phyloP scores from a whole-genome alignment of 2,888 invertebrate species.

The Baronia brevicornis region DNA sequence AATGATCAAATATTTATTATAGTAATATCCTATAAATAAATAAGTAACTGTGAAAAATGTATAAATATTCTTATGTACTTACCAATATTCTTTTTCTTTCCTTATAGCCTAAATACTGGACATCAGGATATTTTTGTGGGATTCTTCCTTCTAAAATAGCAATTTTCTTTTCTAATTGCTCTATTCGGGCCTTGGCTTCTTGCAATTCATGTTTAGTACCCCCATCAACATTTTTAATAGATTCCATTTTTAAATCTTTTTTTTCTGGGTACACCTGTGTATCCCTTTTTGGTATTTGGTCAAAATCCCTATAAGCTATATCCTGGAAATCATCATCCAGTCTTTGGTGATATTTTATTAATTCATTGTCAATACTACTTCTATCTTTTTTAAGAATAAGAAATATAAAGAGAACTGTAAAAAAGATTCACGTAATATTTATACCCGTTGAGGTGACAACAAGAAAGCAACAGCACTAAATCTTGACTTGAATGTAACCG shows the following conservation, averaged over 20 bases:
- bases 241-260: slow-evolving; percentile 27
- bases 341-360: slow-evolving; percentile 33
- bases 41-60: neutral
- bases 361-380: slow-evolving; percentile 25
- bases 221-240: slow-evolving; percentile 28
- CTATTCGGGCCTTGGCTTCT: slow-evolving; percentile 79
- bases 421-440: slow-evolving; percentile 14
- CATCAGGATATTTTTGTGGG: slow-evolving; percentile 91
- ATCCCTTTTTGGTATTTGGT: slow-evolving; percentile 37
- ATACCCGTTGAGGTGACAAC: too few species aligned
- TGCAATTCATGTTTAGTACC: slow-evolving; percentile 67
- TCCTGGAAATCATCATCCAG: slow-evolving; percentile 34
- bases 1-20: too few species aligned
- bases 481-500: too few species aligned
- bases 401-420: slow-evolving; percentile 52
- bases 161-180: slow-evolving; percentile 82
- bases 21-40: too few species aligned
- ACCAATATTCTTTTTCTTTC: slow-evolving; percentile 94
- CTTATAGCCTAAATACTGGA: slow-evolving; percentile 93
- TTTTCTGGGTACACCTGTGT: slow-evolving; percentile 31
- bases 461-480: too few species aligned
- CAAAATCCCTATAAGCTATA: slow-evolving; percentile 41
- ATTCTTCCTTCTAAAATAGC: slow-evolving; percentile 81
- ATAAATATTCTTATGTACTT: too few species aligned
- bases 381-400: slow-evolving; percentile 43